Conservation (phyloP, 2,888 invertebrate genomes). For the Cephus runcator region DNA sequence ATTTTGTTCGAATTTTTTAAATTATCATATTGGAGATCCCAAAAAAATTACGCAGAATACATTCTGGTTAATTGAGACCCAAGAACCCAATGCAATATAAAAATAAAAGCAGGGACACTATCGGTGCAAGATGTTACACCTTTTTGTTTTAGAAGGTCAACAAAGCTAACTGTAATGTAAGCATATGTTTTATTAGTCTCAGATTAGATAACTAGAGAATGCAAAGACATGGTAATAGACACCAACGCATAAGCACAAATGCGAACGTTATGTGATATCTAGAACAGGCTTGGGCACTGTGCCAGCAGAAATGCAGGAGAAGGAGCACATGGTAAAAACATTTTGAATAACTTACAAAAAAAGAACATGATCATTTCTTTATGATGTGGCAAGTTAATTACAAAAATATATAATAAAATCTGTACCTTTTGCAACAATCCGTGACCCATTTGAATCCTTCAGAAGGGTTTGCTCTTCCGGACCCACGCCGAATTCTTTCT, state of each 20-base stretch:
- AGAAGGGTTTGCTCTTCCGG: slow-evolving; percentile 61
- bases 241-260: neutral
- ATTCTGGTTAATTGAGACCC: too few species aligned
- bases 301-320: neutral
- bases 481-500: slow-evolving; percentile 58
- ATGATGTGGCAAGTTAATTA: neutral
- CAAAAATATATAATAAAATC: neutral
- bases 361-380: neutral
- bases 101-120: neutral
- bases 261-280: neutral
- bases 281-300: neutral
- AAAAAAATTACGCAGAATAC: neutral
- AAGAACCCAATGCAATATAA: neutral
- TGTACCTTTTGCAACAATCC: slow-evolving; percentile 53
- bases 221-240: neutral
- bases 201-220: neutral
- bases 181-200: neutral
- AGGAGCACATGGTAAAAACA: neutral
- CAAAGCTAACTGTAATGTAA: neutral
- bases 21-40: neutral
- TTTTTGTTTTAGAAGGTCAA: neutral
- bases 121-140: neutral
- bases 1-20: neutral
- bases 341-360: neutral
- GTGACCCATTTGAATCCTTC: slow-evolving; percentile 54